Conservation (phyloP, 1,140 invertebrate genomes). For the Teleogryllus occipitalis region DNA sequence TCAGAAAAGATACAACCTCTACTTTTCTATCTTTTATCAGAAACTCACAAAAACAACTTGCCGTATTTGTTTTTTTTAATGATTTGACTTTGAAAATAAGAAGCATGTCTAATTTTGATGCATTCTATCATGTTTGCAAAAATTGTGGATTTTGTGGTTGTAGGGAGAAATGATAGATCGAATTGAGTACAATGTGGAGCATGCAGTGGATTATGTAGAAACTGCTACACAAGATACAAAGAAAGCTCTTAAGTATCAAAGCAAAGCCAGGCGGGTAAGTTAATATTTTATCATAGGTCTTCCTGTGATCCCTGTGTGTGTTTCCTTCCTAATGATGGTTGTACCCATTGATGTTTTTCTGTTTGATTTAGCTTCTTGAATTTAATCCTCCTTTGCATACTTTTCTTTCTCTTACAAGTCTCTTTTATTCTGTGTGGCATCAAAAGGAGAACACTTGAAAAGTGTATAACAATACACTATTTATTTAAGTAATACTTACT, state of each 20-base stretch:
- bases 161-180: slow-evolving; percentile 38
- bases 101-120: too few relatives aligned
- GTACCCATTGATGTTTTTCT: slow-evolving; percentile 4
- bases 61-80: too few relatives aligned
- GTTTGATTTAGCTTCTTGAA: neutral
- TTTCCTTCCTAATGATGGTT: neutral
- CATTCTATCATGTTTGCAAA: too few relatives aligned
- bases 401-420: slow-evolving; percentile 5
- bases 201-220: slow-evolving; percentile 35
- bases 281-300: neutral
- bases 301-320: neutral
- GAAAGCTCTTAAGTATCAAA: slow-evolving; percentile 60
- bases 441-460: slow-evolving; percentile 1
- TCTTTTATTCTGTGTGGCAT: slow-evolving; percentile 4
- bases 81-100: too few relatives aligned
- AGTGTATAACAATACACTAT: neutral
- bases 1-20: too few relatives aligned
- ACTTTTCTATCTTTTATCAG: too few relatives aligned
- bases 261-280: slow-evolving; percentile 55
- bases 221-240: slow-evolving; percentile 54
- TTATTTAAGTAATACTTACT: neutral
- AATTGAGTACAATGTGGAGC: slow-evolving; percentile 36
- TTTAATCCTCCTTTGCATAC: neutral
- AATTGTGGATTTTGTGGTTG: slow-evolving; percentile 10
- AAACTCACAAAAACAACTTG: too few relatives aligned